A percentile compares a stretch with the other conserved stretches of the same genome.
phyloP scores from a whole-genome alignment of 2,797 vertebrate genomes.

The Leucoraja ocellata region DNA sequence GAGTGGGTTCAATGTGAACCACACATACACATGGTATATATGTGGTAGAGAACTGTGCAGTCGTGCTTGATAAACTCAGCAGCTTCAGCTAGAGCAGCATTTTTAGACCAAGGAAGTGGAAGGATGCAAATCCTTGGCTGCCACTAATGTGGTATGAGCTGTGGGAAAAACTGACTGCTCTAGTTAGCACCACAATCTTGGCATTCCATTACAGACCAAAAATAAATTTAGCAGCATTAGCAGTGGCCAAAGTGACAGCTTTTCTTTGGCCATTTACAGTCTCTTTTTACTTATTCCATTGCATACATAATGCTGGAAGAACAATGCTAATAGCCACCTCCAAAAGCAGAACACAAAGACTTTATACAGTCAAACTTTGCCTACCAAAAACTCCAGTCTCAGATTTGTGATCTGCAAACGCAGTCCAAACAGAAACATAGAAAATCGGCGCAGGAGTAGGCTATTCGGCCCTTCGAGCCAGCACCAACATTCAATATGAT shows the following conservation, averaged over 20 bases:
- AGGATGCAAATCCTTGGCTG: background rate
- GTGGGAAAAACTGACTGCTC: background rate
- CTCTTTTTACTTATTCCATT: too few species aligned
- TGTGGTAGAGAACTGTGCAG: background rate
- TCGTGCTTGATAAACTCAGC: background rate
- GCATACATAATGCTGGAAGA: too few species aligned
- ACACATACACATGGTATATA: background rate
- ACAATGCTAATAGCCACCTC: too few species aligned
- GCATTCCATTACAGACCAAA: background rate
- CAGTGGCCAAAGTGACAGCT: background rate
- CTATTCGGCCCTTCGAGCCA: too few species aligned
- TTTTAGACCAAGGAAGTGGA: background rate
- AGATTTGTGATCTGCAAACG: too few species aligned
- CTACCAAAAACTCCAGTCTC: too few species aligned
- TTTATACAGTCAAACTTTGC: too few species aligned
- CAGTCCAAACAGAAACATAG: too few species aligned
- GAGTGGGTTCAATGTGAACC: too few species aligned
- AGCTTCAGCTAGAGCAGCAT: background rate
- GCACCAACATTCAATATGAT: too few species aligned
- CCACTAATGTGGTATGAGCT: background rate
- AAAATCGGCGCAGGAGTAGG: too few species aligned
- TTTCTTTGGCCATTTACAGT: background rate
- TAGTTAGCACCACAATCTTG: background rate
- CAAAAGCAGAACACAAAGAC: too few species aligned
- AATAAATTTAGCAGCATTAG: background rate